phyloP scores from a whole-genome alignment of 2,113 vertebrate species.

The Benitochromis conjunctus region DNA sequence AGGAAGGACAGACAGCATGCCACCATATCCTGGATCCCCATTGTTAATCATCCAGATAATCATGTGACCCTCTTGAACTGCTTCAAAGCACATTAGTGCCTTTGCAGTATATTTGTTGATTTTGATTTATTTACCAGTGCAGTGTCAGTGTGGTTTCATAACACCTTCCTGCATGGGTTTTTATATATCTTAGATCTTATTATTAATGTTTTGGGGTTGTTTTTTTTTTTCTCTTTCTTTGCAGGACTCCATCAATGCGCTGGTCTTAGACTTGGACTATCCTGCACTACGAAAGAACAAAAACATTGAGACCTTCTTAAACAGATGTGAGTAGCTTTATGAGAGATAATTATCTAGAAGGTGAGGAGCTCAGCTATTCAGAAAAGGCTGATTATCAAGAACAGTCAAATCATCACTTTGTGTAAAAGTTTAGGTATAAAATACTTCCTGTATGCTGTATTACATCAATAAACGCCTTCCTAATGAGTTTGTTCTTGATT shows the following conservation, averaged over 20 bases:
- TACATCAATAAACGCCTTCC: not conserved
- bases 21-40: not conserved
- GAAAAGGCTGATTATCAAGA: not conserved
- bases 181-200: not conserved
- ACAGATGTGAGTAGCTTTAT: slow-evolving; percentile 90
- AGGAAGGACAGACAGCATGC: not conserved
- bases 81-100: not conserved
- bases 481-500: not conserved
- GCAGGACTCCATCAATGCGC: slow-evolving; percentile 94
- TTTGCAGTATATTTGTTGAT: not conserved
- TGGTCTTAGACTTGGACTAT: slow-evolving; percentile 96
- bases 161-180: not conserved
- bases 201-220: accelerated
- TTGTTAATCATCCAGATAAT: not conserved
- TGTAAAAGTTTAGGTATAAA: accelerated
- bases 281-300: slow-evolving; percentile 98
- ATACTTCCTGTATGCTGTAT: not conserved
- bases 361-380: not conserved
- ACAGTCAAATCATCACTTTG: not conserved
- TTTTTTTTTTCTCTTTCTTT: slow-evolving; percentile 29
- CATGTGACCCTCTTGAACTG: not conserved
- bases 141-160: not conserved
- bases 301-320: slow-evolving; percentile 97
- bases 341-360: not conserved
- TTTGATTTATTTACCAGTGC: not conserved